Evolutionary conservation across 2,797 vertebrate species (phyloP).

Genomic region (Lacerta bilineata): DNA sequence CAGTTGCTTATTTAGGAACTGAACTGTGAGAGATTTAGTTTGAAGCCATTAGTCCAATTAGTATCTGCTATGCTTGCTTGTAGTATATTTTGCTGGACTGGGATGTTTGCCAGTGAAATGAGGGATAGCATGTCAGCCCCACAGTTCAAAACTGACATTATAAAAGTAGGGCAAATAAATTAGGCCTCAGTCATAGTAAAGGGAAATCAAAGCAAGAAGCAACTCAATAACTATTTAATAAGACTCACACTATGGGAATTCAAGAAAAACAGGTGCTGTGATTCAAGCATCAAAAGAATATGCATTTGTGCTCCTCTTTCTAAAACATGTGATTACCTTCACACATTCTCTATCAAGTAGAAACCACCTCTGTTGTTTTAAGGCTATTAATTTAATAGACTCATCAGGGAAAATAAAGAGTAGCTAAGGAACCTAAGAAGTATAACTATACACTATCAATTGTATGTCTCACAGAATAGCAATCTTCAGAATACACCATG

Average conservation of each 20-base stretch:
- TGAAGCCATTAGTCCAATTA: neutral
- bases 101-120: constrained; percentile 22
- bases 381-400: too few relatives aligned
- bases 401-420: neutral
- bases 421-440: neutral
- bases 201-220: constrained; percentile 10
- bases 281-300: constrained; percentile 5
- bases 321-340: constrained; percentile 8
- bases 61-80: neutral
- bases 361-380: too few relatives aligned
- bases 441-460: neutral
- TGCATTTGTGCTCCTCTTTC: neutral
- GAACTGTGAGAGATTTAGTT: neutral
- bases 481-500: neutral
- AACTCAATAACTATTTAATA: neutral
- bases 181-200: neutral
- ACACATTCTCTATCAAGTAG: neutral
- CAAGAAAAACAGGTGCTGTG: constrained; percentile 5
- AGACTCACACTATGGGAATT: neutral
- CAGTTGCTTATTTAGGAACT: neutral
- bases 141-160: constrained; percentile 6
- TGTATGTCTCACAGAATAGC: neutral
- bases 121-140: constrained; percentile 17
- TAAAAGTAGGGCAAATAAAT: constrained; percentile 28
- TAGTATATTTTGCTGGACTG: neutral